These are phyloP conservation scores for Ictidomys tridecemlineatus DNA, from an alignment of 2,113 vertebrate genomes.

Conservation along the genomic window DNA sequence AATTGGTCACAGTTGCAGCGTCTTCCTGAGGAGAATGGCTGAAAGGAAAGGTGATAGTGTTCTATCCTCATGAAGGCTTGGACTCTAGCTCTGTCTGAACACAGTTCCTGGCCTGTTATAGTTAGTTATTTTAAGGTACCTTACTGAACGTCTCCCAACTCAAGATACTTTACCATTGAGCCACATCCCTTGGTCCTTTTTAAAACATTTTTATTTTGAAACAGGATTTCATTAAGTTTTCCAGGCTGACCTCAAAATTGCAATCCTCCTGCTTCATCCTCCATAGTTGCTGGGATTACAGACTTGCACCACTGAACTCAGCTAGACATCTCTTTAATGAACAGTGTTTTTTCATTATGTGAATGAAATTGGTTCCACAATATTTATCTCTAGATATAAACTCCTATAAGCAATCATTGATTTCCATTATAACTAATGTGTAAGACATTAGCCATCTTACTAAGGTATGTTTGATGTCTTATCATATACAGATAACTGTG, in stretches of 20 bases:
- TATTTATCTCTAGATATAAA: slow-evolving; percentile 20
- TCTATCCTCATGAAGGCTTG: not conserved
- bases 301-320: not conserved
- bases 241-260: not conserved
- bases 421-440: not conserved
- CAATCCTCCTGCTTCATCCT: not conserved
- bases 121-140: not conserved
- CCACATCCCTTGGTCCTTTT: not conserved
- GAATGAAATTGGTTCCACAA: not conserved
- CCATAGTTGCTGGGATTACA: not conserved
- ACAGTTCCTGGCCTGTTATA: not conserved
- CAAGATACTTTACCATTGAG: not conserved
- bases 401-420: not conserved
- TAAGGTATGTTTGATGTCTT: not conserved
- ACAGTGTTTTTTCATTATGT: not conserved
- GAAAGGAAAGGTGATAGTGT: not conserved
- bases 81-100: not conserved
- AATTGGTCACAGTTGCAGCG: not conserved
- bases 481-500: not conserved
- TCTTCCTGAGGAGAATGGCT: not conserved
- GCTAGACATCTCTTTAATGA: not conserved
- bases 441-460: not conserved
- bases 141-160: not conserved
- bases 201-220: not conserved
- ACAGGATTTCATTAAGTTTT: not conserved